These are phyloP conservation scores for Hyles lineata DNA, from an alignment of 2,888 invertebrate species.

Conservation along the genomic window DNA sequence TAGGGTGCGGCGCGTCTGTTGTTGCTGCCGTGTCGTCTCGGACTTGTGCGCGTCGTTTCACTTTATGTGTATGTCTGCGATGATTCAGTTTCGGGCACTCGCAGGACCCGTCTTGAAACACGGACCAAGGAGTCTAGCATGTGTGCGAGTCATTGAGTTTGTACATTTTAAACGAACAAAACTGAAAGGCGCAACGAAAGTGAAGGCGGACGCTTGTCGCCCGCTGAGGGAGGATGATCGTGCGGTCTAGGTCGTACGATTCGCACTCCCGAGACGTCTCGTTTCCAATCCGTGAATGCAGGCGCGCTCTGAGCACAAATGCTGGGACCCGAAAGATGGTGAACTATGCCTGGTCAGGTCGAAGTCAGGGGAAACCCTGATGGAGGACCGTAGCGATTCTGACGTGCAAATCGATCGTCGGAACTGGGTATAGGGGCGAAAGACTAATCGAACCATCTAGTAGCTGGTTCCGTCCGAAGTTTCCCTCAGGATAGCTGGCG, in stretches of 20 bases:
- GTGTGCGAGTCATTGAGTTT: constrained; percentile 88
- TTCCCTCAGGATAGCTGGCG: constrained; percentile 90
- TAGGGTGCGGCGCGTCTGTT: no score
- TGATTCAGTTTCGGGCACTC: constrained; percentile 74
- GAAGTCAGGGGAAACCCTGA: no score
- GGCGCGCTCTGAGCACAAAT: no score
- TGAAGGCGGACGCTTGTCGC: constrained; percentile 26
- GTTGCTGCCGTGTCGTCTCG: no score
- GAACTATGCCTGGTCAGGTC: no score
- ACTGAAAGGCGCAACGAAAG: constrained; percentile 30
- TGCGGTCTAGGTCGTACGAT: constrained; percentile 60
- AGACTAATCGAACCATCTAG: constrained; percentile 91
- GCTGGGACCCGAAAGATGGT: no score
- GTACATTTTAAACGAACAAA: constrained; percentile 32
- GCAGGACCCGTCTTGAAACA: constrained; percentile 88
- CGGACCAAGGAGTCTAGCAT: constrained; percentile 76
- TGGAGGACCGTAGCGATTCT: no score
- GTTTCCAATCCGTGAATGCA: no score
- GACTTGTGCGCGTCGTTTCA: no score
- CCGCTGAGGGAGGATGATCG: constrained; percentile 27
- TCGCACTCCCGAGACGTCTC: constrained; percentile 86
- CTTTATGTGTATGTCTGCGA: constrained; percentile 54
- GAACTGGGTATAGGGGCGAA: constrained; percentile 89
- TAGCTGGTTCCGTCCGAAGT: constrained; percentile 91
- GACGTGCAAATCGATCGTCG: constrained; percentile 92